Evolutionary conservation across 1,140 invertebrate species (phyloP), one percentile per base, ranked within the genome.

Genomic region (Orussus abietinus): DNA sequence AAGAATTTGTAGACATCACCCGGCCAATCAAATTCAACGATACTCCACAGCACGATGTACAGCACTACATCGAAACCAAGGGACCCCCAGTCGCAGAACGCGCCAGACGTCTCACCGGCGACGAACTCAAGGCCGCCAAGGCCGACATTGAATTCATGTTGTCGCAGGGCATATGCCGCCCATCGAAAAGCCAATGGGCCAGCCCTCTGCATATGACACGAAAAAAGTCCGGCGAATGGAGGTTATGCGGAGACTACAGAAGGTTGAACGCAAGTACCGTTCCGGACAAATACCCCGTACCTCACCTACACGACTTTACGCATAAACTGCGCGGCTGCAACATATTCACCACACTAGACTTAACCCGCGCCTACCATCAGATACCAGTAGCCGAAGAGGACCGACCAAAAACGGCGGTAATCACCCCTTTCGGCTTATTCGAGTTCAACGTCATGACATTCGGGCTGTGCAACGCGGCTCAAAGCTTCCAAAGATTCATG

Each of bases 401-500:
- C 37, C 46, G 47, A 17, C 31, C 49, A 1, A 75, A 76, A 51
- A 72, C 69, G 1, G 64, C 66, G 1, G 55, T 71, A 29, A 62
- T 44, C 12, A 71, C 62, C 2, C 61, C 64, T 4, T 68, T 64
- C 38, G 66, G 68, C 0, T 49, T 71, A 0, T 73, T 58, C 29
- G 62, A 70, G 41, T 72, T 64, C 45, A 9, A 44, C 1, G 30
- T 44, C 6, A 64, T 76, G 57, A 45, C 46, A 10, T 75, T 77
- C 40, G 74, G 76, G 10, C 53, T 77, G 18, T 39, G 49, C 13
- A 75, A 74, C 49, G 72, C 72, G 6, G 62, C 62, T 4, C 62
- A 72, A 19, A 71, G 66, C 1, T 80, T 78, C 47, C 71, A 78
- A 51, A 40, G 76, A 9, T 64, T 72, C 14, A 77, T 79, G 39